Percentiles rank a stretch among this genome's conserved stretches.
phyloP scores from a whole-genome alignment of 2,113 vertebrate species.

The Ginglymostoma cirratum region DNA sequence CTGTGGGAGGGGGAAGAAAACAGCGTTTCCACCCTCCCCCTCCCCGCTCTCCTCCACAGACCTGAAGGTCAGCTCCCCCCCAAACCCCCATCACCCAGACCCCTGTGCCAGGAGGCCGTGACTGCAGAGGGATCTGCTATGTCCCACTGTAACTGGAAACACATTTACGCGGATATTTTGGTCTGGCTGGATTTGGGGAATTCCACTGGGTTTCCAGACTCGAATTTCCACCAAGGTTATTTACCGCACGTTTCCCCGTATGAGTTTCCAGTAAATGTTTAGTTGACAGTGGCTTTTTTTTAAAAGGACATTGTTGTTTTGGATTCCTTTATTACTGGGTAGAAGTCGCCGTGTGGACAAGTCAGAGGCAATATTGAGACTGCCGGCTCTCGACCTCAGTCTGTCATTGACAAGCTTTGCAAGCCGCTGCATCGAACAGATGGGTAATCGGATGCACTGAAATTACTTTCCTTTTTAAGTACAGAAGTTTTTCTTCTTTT shows the following conservation, averaged over 20 bases:
- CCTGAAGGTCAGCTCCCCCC: background rate
- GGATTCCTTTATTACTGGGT: background rate
- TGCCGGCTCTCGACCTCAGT: background rate
- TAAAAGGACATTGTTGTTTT: background rate
- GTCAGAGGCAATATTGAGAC: background rate
- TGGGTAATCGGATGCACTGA: background rate
- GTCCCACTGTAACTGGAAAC: no score
- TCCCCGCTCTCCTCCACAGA: background rate
- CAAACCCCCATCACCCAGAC: background rate
- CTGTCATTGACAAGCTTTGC: constrained; percentile 6
- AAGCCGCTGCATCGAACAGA: background rate
- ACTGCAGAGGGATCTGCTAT: background rate
- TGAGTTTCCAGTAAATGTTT: background rate
- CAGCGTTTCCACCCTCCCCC: background rate
- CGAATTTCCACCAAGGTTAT: background rate
- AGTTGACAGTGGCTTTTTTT: background rate
- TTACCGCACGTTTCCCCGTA: background rate
- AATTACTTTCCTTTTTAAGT: background rate
- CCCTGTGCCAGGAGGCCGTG: background rate
- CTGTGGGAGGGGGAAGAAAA: background rate
- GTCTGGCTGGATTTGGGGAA: background rate
- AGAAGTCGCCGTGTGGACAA: background rate
- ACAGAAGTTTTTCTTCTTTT: background rate
- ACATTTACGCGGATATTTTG: no score
- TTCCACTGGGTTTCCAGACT: background rate